Conservation (phyloP, 1,140 invertebrate species). For the Phocides pigmalion region DNA sequence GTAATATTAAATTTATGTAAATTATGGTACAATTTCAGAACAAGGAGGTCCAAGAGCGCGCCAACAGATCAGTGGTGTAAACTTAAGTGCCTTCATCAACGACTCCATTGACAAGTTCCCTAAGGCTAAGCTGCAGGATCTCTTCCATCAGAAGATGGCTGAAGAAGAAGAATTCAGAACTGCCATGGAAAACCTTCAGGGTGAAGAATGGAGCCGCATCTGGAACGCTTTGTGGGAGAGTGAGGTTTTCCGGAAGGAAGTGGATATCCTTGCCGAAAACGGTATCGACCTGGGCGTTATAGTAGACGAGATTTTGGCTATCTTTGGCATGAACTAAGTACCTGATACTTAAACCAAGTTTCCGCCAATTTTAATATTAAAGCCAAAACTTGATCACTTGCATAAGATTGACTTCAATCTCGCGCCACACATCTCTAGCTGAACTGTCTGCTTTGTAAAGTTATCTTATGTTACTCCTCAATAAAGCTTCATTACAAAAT, state of each 20-base stretch:
- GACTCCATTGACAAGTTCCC: slow-evolving; percentile 60
- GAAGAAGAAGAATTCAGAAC: slow-evolving; percentile 61
- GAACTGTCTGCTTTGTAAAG: no score
- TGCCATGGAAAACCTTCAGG: slow-evolving; percentile 62
- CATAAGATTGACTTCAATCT: no score
- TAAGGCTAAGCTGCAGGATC: slow-evolving; percentile 59
- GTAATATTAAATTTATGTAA: background rate
- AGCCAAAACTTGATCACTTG: no score
- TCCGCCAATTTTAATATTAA: no score
- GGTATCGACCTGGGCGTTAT: slow-evolving; percentile 58
- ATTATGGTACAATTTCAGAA: background rate
- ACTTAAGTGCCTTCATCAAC: slow-evolving; percentile 55
- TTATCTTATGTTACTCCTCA: background rate
- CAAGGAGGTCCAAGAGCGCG: slow-evolving; percentile 34
- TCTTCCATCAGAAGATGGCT: slow-evolving; percentile 63
- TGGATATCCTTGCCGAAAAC: slow-evolving; percentile 49
- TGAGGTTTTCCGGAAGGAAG: slow-evolving; percentile 61
- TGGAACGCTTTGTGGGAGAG: slow-evolving; percentile 60
- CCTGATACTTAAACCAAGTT: no score
- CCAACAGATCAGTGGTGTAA: slow-evolving; percentile 52
- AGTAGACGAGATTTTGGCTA: slow-evolving; percentile 54
- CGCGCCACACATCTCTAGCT: no score
- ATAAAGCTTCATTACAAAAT: background rate
- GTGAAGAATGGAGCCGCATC: slow-evolving; percentile 57
- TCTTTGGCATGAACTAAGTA: slow-evolving; percentile 59